These are phyloP conservation scores for Lophius piscatorius DNA, from an alignment of 2,113 vertebrate genomes.

Conservation along the genomic window DNA sequence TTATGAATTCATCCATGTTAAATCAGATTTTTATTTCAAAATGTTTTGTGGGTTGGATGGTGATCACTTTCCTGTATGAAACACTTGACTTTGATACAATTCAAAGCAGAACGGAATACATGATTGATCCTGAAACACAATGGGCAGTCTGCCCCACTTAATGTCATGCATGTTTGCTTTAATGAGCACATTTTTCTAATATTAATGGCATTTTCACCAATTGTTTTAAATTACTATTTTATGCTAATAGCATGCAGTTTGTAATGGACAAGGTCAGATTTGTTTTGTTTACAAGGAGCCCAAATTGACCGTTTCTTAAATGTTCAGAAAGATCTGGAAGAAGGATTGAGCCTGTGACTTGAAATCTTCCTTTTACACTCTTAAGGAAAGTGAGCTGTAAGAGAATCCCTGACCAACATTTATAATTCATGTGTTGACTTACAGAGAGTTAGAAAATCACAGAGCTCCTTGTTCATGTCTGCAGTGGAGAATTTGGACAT, in stretches of 20 bases:
- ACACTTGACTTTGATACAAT: slow-evolving; percentile 30
- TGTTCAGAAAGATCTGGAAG: neutral
- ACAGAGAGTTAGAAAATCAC: slow-evolving; percentile 6
- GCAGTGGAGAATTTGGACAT: neutral
- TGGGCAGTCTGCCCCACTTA: slow-evolving; percentile 1
- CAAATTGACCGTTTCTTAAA: neutral
- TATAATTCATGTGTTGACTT: slow-evolving; percentile 18
- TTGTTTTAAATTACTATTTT: slow-evolving; percentile 3
- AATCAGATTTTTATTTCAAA: too few relatives aligned
- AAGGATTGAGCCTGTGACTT: neutral
- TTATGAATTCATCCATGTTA: too few relatives aligned
- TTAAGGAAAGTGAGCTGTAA: neutral
- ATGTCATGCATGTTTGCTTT: slow-evolving; percentile 17
- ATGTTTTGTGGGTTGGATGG: too few relatives aligned
- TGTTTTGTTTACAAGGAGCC: neutral
- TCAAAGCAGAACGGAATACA: slow-evolving; percentile 5
- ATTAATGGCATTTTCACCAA: slow-evolving; percentile 2
- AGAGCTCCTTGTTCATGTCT: slow-evolving; percentile 13
- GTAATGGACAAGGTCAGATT: neutral
- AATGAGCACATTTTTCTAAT: slow-evolving; percentile 1
- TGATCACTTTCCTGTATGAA: neutral
- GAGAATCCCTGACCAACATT: slow-evolving; percentile 8
- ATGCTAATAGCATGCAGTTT: slow-evolving; percentile 1
- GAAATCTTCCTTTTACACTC: slow-evolving; percentile 5
- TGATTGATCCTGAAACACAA: slow-evolving; percentile 26